Evolutionary conservation across 2,888 invertebrate genomes (phyloP).

Genomic region (Latheticus oryzae): DNA sequence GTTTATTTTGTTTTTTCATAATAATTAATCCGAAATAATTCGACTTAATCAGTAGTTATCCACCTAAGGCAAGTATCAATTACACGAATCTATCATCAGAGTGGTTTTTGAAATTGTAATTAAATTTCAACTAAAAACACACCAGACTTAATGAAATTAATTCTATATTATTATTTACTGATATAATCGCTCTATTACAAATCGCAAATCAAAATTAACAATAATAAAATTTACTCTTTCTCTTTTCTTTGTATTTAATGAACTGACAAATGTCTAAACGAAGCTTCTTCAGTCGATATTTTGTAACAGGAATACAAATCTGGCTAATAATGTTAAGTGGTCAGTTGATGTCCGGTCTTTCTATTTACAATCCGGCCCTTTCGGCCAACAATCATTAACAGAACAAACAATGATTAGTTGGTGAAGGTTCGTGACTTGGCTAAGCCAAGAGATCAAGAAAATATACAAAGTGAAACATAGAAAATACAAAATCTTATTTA

Average conservation of each 20-base stretch:
- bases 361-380: conserved; percentile 34
- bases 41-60: conserved; percentile 11
- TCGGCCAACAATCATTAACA: conserved; percentile 41
- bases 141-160: conserved; percentile 21
- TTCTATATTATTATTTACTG: not conserved
- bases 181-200: conserved; percentile 12
- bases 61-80: conserved; percentile 4
- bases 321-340: conserved; percentile 39
- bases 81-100: too few relatives aligned
- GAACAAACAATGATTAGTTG: conserved; percentile 42
- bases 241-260: too few relatives aligned
- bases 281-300: conserved; percentile 35
- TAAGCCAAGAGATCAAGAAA: conserved; percentile 3
- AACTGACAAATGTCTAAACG: too few relatives aligned
- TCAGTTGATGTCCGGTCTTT: conserved; percentile 30
- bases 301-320: conserved; percentile 41
- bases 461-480: too few relatives aligned
- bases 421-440: conserved; percentile 41
- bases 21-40: too few relatives aligned
- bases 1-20: too few relatives aligned
- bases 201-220: too few relatives aligned
- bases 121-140: conserved; percentile 17
- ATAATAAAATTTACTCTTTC: too few relatives aligned
- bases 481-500: too few relatives aligned
- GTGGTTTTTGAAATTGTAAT: conserved; percentile 17